Conservation (phyloP, 1,140 invertebrate genomes). For the Pollicipes pollicipes region DNA sequence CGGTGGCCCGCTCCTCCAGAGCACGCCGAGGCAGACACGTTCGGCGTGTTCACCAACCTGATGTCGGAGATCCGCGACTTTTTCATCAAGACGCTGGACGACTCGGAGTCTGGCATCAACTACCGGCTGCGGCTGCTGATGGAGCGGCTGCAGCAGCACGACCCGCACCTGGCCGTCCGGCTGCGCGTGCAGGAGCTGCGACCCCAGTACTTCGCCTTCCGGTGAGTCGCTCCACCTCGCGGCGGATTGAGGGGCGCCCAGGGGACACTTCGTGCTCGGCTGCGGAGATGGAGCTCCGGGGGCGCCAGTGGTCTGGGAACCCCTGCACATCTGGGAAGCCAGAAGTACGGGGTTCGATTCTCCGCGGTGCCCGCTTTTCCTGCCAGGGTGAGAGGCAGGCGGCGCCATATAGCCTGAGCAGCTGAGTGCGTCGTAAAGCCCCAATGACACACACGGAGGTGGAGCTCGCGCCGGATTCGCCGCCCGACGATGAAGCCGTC, state of each 20-base stretch:
- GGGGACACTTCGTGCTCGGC: background rate
- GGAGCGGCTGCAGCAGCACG: conserved; percentile 51
- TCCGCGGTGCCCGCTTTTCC: too few species aligned
- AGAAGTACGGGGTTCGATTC: too few species aligned
- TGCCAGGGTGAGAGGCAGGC: too few species aligned
- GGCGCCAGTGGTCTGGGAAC: background rate
- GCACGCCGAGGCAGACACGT: conserved; percentile 88
- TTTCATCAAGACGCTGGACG: conserved; percentile 88
- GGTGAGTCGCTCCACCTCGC: conserved; percentile 38
- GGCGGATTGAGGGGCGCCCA: background rate
- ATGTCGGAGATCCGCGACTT: conserved; percentile 96
- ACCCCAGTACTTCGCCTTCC: conserved; percentile 90
- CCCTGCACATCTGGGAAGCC: too few species aligned
- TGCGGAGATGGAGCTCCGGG: background rate
- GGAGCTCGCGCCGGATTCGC: background rate
- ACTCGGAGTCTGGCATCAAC: conserved; percentile 64
- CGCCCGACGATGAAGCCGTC: background rate
- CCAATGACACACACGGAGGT: too few species aligned
- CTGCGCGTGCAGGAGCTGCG: conserved; percentile 66
- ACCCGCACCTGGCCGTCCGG: conserved; percentile 52
- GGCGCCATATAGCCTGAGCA: too few species aligned
- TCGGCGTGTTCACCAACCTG: conserved; percentile 92
- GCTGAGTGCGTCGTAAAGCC: too few species aligned
- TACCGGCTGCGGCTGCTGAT: conserved; percentile 37
- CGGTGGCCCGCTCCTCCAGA: conserved; percentile 53